Percentiles rank a stretch among this genome's conserved stretches.
phyloP scores from a whole-genome alignment of 2,797 vertebrate species.

The Enteromius fasciolatus region DNA sequence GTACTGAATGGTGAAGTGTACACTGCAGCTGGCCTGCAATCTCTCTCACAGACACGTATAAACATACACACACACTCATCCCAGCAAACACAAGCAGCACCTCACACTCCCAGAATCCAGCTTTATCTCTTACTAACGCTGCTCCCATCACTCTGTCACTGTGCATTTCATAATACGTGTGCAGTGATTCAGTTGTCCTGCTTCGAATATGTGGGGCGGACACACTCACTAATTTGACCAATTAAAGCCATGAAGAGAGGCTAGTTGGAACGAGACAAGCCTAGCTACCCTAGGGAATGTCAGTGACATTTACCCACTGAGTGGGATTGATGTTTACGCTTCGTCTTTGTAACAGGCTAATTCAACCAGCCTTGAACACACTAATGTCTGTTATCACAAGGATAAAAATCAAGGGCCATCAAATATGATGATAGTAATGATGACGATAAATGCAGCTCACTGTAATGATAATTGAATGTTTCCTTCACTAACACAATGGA shows the following conservation, averaged over 20 bases:
- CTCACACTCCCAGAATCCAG: slow-evolving; percentile 7
- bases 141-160: slow-evolving; percentile 28
- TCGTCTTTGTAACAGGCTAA: slow-evolving; percentile 43
- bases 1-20: slow-evolving; percentile 3
- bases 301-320: slow-evolving; percentile 47
- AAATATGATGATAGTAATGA: slow-evolving; percentile 41
- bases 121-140: slow-evolving; percentile 23
- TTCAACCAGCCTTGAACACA: slow-evolving; percentile 35
- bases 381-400: slow-evolving; percentile 46
- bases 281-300: slow-evolving; percentile 28
- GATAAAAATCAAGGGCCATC: slow-evolving; percentile 33
- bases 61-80: neutral
- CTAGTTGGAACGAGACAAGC: slow-evolving; percentile 19
- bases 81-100: slow-evolving; percentile 7
- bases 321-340: slow-evolving; percentile 53
- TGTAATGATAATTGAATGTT: slow-evolving; percentile 5
- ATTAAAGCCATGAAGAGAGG: slow-evolving; percentile 31
- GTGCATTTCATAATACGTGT: slow-evolving; percentile 30
- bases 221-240: slow-evolving; percentile 32
- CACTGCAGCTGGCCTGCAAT: neutral
- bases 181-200: slow-evolving; percentile 8
- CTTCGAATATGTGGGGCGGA: neutral
- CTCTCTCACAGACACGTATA: slow-evolving; percentile 8
- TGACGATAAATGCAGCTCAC: slow-evolving; percentile 23
- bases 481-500: neutral